Conservation (phyloP, 2,113 vertebrate species). For the Vanacampus margaritifer region DNA sequence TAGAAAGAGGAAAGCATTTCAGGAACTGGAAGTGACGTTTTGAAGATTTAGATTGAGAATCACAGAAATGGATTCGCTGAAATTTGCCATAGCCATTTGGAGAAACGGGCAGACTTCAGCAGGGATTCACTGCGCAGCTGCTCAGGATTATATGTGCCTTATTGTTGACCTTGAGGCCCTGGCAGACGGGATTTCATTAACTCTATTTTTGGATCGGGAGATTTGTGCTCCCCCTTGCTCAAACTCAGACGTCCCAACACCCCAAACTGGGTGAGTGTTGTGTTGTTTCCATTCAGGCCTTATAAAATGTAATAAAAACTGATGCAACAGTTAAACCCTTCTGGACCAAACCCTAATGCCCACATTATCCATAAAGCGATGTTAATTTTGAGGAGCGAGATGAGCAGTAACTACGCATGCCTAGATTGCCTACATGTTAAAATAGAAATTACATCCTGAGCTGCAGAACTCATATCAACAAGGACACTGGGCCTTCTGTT, state of each 20-base stretch:
- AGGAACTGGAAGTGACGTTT: too few relatives aligned
- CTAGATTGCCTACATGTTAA: background rate
- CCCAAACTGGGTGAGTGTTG: background rate
- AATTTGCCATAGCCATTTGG: conserved; percentile 13
- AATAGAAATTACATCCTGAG: background rate
- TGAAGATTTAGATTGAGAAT: too few relatives aligned
- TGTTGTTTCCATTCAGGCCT: background rate
- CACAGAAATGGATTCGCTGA: background rate
- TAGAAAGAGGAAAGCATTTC: background rate
- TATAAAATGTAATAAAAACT: background rate
- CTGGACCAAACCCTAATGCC: background rate
- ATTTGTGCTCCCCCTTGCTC: conserved; percentile 38
- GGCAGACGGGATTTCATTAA: conserved; percentile 33
- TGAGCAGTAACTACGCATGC: background rate
- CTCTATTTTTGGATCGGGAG: conserved; percentile 56
- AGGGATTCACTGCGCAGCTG: conserved; percentile 55
- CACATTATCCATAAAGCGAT: background rate
- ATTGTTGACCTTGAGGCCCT: conserved; percentile 43
- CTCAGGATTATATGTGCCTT: conserved; percentile 39
- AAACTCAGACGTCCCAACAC: conserved; percentile 1
- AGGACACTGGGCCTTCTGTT: background rate
- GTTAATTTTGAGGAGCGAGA: background rate
- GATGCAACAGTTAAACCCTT: background rate
- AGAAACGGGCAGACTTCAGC: conserved; percentile 19
- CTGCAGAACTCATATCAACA: background rate